These are phyloP conservation scores for Alentia gelatinosa DNA, from an alignment of 2,888 invertebrate genomes.

Conservation along the genomic window DNA sequence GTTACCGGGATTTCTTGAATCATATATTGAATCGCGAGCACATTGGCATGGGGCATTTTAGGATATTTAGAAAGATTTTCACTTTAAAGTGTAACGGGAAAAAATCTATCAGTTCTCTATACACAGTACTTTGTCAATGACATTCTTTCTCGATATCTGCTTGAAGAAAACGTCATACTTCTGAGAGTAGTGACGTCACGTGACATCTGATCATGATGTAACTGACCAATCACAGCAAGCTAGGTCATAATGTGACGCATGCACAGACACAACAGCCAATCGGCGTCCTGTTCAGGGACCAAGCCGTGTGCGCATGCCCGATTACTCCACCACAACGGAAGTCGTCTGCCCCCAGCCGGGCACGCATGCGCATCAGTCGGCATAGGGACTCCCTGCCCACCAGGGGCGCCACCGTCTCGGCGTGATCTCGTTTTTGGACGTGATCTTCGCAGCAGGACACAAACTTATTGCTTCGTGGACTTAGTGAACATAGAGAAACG, in stretches of 20 bases:
- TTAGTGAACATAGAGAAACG: neutral
- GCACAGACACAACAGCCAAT: neutral
- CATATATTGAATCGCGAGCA: too few relatives aligned
- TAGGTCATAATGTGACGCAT: neutral
- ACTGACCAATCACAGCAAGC: neutral
- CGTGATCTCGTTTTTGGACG: neutral
- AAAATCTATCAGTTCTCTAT: too few relatives aligned
- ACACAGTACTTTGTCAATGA: too few relatives aligned
- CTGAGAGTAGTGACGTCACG: neutral
- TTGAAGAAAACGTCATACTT: neutral
- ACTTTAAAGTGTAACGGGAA: too few relatives aligned
- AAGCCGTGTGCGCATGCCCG: neutral
- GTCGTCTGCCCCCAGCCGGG: neutral
- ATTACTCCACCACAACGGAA: neutral
- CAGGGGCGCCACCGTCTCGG: neutral
- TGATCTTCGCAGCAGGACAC: conserved; percentile 4
- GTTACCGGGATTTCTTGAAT: too few relatives aligned
- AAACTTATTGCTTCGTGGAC: neutral
- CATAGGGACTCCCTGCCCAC: neutral
- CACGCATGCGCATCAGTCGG: neutral
- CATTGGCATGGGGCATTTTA: too few relatives aligned
- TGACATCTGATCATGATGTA: conserved; percentile 1
- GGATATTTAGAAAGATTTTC: too few relatives aligned
- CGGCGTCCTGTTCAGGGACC: too few relatives aligned
- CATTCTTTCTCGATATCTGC: too few relatives aligned